Evolutionary conservation across 2,888 invertebrate species (phyloP), one percentile per base, ranked within the genome.

Genomic region (Acrocyrtus sp.): DNA sequence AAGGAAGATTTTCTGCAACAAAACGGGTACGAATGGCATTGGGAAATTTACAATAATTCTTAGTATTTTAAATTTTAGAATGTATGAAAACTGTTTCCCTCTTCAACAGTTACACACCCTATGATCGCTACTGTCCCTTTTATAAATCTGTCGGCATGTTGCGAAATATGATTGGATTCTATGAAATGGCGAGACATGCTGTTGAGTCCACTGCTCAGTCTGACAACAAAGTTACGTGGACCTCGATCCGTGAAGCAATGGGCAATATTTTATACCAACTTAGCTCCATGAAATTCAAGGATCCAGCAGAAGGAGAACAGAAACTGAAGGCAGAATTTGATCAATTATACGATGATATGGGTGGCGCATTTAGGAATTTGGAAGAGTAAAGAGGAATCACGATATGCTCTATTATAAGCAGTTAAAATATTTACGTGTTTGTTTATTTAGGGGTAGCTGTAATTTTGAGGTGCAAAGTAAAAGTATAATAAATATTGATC

Each of bases 1-100:
- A 98, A 99, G 85, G 99, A 99, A 85, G 99, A 99, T 88, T 99
- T 98, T 89, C 87, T 99, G 84, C 99, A 99, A 86, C 99, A 99
- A 86, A 99, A 99, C 89, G 96, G 98, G 86, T 94, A 83, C 51
- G 21, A 39, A 50, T 22, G 12, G 48, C 24, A 47, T 41, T 53
- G 21, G 39, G n/a, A 53, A 63, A 17, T 24, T 43, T 3, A 26
- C 39, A 53, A 57, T 19, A 1, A 45, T 15, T 2, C 4, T 53
- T 43, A 10, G 1, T 56, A 29, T 50, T 22, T 50, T 10, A 62
- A 27, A 62, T 19, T 47, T n/a, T n/a, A n/a, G 27, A 56, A 3
- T 24, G 19, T 5, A 24, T 10, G 24, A 3, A 50, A 57, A 66
- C 19, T 21, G 15, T 51, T 51, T 39, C 2, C 2, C 17, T 4